These are phyloP conservation scores for Pachydiplax longipennis DNA, from an alignment of 2,888 invertebrate genomes.

Conservation along the genomic window DNA sequence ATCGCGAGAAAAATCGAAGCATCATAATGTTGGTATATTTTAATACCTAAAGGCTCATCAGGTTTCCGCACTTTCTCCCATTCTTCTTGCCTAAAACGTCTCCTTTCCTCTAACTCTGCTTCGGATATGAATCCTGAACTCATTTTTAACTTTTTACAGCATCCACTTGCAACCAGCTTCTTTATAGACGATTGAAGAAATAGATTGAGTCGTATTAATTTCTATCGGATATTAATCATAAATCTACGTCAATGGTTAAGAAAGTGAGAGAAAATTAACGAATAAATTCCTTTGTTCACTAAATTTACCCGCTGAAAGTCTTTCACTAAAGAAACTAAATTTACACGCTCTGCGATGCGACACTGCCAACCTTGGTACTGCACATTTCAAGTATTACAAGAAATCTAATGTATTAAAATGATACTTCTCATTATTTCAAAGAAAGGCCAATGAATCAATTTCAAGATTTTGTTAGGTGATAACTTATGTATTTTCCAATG, in stretches of 20 bases:
- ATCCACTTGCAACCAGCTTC: not conserved
- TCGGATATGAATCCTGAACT: slow-evolving; percentile 93
- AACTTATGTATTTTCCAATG: no score
- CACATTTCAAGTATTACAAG: no score
- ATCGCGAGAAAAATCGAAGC: not conserved
- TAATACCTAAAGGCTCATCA: slow-evolving; percentile 85
- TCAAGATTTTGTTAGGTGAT: no score
- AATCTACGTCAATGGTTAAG: not conserved
- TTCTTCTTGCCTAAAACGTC: slow-evolving; percentile 87
- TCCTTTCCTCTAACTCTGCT: slow-evolving; percentile 81
- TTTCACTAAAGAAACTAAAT: not conserved
- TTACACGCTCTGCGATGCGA: not conserved
- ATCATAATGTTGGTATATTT: not conserved
- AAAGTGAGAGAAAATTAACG: not conserved
- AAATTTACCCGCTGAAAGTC: not conserved
- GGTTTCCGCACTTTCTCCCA: slow-evolving; percentile 95
- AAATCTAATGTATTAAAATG: no score
- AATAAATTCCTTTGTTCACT: not conserved
- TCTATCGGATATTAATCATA: not conserved
- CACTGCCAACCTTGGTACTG: no score
- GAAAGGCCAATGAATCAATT: no score
- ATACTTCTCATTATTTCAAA: no score
- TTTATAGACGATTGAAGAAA: not conserved
- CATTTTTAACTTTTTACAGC: slow-evolving; percentile 64
- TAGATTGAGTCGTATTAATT: not conserved